Evolutionary conservation across 1,140 invertebrate species (phyloP), one percentile per base, ranked within the genome.

Genomic region (Tetraneura akinire): DNA sequence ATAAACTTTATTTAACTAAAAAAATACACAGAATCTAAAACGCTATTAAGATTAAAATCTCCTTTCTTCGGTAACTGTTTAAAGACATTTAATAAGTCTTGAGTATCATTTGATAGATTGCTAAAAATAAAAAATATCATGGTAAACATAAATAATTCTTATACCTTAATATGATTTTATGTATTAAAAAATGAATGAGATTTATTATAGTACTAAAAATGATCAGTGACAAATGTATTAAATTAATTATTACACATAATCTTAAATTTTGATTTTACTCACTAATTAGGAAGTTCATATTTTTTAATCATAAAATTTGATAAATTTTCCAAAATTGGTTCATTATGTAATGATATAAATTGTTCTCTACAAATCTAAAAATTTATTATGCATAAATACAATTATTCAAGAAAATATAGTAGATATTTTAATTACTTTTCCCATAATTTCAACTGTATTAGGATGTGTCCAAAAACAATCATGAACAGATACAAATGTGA

Each of bases 401-500:
- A 1, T 16, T n/a, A 37, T 64, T 37, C 3, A 64, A 21, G n/a
- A 29, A 29, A 84, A 81, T 80, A n/a, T n/a, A n/a, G n/a, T n/a
- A n/a, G 81, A 78, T 76, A 51, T 23, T 49, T 68, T 45, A 9
- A 80, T 84, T 86, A 95, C 94, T 89, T 91, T 90, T 86, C 96
- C 99, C 96, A 99, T 96, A 26, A 88, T 86, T 80, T 94, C 90
- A 23, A 98, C 94, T 76, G 92, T 90, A 80, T 87, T 90, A 0
- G 97, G 90, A 88, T 99, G 98, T 11, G 98, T 99, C 98, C 98
- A 99, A 87, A 93, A 99, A 85, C 97, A 99, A 87, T 99, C 98
- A 86, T 99, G 98, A 16, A 99, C 96, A 0, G 97, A 97, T 5
- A 96, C 95, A 88, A 97, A 99, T 23, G 66, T 68, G 37, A 68